Evolutionary conservation across 2,797 vertebrate genomes (phyloP).

Genomic region (Oryzias sinensis): DNA sequence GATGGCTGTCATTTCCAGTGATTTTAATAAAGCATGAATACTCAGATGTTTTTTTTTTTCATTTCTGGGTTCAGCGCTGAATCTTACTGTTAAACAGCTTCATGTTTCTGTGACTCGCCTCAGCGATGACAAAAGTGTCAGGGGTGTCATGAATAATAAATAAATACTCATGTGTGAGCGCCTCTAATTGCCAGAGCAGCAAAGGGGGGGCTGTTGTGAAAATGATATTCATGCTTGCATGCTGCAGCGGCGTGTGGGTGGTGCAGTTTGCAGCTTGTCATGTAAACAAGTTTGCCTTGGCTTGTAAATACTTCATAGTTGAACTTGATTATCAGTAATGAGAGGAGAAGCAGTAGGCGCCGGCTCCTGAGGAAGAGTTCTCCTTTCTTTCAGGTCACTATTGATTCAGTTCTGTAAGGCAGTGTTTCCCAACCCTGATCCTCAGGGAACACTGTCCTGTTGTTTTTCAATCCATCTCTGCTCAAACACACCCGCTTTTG

Average conservation of each 20-base stretch:
- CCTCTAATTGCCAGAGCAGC: conserved; percentile 33
- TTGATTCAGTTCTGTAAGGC: no score
- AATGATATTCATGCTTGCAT: neutral
- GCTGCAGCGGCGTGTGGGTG: conserved; percentile 3
- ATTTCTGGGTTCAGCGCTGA: conserved; percentile 22
- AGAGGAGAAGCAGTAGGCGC: neutral
- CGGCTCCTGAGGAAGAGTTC: neutral
- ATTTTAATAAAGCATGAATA: conserved; percentile 60
- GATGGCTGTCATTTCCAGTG: conserved; percentile 11
- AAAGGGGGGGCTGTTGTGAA: conserved; percentile 14
- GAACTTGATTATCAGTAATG: neutral
- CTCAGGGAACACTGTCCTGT: no score
- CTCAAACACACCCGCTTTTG: no score
- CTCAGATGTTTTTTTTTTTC: conserved; percentile 35
- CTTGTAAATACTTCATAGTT: neutral
- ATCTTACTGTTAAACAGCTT: conserved; percentile 17
- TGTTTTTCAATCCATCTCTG: no score
- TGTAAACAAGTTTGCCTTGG: conserved; percentile 2
- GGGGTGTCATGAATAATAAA: conserved; percentile 62
- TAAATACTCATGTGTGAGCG: conserved; percentile 39
- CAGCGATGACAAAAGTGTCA: conserved; percentile 26
- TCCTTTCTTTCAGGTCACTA: neutral
- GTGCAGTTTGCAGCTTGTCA: neutral
- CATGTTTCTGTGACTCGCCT: conserved; percentile 28
- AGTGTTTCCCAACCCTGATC: no score